These are phyloP conservation scores for Cataglyphis cursor DNA, from an alignment of 2,888 invertebrate species.

Conservation along the genomic window DNA sequence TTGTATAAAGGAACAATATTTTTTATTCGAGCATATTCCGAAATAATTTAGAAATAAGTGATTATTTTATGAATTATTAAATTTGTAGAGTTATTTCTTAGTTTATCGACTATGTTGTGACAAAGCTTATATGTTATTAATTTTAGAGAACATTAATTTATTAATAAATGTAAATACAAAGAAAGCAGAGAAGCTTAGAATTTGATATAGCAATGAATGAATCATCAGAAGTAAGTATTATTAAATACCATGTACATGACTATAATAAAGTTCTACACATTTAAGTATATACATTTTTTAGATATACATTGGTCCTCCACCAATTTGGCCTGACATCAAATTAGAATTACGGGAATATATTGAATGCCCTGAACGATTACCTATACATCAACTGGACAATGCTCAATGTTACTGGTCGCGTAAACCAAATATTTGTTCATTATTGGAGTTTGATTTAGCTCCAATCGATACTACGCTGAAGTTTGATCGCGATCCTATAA, in stretches of 20 bases:
- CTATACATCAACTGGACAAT: constrained; percentile 91
- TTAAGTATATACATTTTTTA: constrained; percentile 62
- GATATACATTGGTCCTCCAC: constrained; percentile 88
- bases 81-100: neutral
- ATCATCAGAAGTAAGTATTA: constrained; percentile 13
- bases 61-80: neutral
- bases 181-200: neutral
- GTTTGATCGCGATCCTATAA: constrained; percentile 91
- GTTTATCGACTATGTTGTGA: neutral
- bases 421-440: constrained; percentile 87
- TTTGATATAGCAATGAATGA: constrained; percentile 1
- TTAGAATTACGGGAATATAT: constrained; percentile 90
- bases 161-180: constrained; percentile 9
- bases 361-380: constrained; percentile 90
- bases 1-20: neutral
- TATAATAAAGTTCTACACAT: neutral
- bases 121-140: neutral
- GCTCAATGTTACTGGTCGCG: constrained; percentile 91
- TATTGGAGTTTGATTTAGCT: constrained; percentile 87
- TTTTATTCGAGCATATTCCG: neutral
- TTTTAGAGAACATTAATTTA: neutral
- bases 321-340: constrained; percentile 90
- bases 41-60: neutral
- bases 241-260: neutral
- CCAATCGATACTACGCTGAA: constrained; percentile 88